Conservation (phyloP, 2,888 invertebrate species). For the Netelia melanura region DNA sequence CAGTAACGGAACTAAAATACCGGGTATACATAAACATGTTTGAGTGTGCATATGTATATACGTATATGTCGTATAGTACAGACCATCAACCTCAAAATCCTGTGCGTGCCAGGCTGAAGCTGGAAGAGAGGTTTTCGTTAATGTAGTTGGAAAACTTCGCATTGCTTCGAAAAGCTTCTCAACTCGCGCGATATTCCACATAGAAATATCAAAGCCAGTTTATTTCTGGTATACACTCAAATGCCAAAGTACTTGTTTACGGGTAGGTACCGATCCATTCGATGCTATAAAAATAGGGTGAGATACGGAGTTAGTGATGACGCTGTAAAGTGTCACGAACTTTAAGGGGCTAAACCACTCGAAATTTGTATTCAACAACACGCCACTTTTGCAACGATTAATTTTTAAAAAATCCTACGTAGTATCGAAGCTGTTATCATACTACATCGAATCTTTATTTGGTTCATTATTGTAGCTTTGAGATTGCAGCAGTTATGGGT, state of each 20-base stretch:
- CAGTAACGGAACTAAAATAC: conserved; percentile 12
- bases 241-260: not conserved
- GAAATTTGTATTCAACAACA: no score
- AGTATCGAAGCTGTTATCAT: no score
- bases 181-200: conserved; percentile 16
- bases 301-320: not conserved
- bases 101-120: conserved; percentile 8
- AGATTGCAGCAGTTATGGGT: no score
- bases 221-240: not conserved
- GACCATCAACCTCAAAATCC: conserved; percentile 18
- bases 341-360: not conserved
- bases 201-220: conserved; percentile 42
- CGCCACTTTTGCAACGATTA: no score
- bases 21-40: conserved; percentile 2
- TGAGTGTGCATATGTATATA: not conserved
- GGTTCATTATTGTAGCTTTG: no score
- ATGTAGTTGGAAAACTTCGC: conserved; percentile 46
- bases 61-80: not conserved
- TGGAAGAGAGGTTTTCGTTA: conserved; percentile 10
- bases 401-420: no score
- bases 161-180: conserved; percentile 9
- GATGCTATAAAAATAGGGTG: not conserved
- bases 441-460: no score
- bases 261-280: not conserved
- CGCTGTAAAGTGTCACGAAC: not conserved